These are phyloP conservation scores for Boulengeromyrus knoepffleri DNA, from an alignment of 2,113 vertebrate genomes.

Conservation along the genomic window DNA sequence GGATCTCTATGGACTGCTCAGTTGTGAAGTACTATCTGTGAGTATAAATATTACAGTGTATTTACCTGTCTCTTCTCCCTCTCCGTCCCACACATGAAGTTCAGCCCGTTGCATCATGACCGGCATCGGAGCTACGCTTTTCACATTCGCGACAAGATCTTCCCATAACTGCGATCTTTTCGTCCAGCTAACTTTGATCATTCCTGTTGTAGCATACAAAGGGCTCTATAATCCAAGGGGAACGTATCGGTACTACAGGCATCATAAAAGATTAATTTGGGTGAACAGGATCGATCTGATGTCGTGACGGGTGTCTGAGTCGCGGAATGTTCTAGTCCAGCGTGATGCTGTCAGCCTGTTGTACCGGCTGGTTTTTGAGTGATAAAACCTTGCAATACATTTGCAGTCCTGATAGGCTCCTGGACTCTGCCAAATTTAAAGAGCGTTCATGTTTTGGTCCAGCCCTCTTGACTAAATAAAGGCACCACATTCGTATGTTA, in stretches of 20 bases:
- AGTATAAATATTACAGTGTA: constrained; percentile 3
- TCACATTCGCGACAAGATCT: no score
- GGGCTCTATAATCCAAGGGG: background rate
- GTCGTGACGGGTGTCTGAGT: background rate
- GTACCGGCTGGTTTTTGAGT: background rate
- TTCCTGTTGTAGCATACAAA: constrained; percentile 12
- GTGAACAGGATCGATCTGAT: background rate
- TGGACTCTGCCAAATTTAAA: background rate
- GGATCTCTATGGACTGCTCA: background rate
- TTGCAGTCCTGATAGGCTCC: background rate
- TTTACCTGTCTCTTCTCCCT: background rate
- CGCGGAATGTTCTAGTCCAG: no score
- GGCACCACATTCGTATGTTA: background rate
- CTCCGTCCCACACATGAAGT: background rate
- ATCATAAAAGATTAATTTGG: background rate
- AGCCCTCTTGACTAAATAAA: background rate
- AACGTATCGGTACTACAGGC: background rate
- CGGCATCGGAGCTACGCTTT: background rate
- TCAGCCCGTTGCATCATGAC: background rate
- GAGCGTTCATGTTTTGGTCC: background rate
- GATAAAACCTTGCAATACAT: background rate
- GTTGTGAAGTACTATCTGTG: constrained; percentile 1
- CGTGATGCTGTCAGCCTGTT: background rate
- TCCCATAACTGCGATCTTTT: background rate
- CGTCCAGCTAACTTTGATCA: background rate